Conservation (phyloP, 2,797 vertebrate species). For the Uromys caudimaculatus region DNA sequence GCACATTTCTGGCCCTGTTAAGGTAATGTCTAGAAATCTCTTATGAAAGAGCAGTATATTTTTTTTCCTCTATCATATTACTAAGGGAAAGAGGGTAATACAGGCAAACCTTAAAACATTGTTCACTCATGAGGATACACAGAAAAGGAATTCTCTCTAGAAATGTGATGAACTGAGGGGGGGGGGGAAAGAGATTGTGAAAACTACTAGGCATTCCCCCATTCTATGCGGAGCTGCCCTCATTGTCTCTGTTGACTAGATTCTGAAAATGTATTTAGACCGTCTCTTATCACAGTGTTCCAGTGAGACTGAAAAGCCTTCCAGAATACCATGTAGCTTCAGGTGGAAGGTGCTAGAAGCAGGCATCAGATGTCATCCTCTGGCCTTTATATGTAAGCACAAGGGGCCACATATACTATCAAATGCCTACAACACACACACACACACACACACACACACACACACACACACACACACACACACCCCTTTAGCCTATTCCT, state of each 20-base stretch:
- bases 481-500: not conserved
- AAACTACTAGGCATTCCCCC: not conserved
- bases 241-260: not conserved
- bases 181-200: not conserved
- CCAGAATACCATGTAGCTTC: slow-evolving; percentile 51
- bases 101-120: not conserved
- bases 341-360: not conserved
- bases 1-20: not conserved
- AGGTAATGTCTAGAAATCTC: not conserved
- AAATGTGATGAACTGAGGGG: not conserved
- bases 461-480: not conserved
- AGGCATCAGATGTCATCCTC: not conserved
- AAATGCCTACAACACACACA: not conserved
- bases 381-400: not conserved
- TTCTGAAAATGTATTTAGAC: not conserved
- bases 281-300: slow-evolving; percentile 62
- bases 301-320: slow-evolving; percentile 36
- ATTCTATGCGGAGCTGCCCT: not conserved
- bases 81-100: not conserved
- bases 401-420: no score
- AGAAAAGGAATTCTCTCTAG: not conserved
- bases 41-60: not conserved
- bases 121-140: not conserved
- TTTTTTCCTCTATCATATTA: not conserved
- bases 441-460: not conserved